Conservation (phyloP, 2,113 vertebrate species). For the Oreochromis tanganicae region DNA sequence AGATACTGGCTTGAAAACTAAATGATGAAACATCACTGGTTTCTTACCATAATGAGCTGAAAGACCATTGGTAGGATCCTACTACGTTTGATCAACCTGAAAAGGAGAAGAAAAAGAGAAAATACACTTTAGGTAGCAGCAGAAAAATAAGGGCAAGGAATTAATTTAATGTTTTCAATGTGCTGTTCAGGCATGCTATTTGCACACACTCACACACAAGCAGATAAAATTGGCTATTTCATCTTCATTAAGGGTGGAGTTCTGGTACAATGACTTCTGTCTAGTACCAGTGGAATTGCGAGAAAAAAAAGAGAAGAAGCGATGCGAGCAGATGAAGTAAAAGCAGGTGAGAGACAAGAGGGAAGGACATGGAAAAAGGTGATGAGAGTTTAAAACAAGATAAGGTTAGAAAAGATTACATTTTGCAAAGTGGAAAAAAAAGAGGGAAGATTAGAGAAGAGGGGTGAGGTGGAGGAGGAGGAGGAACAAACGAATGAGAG, state of each 20-base stretch:
- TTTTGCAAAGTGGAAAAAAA: not conserved
- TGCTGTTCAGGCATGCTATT: not conserved
- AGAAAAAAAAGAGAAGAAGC: not conserved
- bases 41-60: constrained; percentile 60
- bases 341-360: constrained; percentile 1
- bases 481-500: not conserved
- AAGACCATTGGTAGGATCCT: constrained; percentile 37
- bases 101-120: not conserved
- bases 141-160: not conserved
- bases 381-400: not conserved
- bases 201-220: not conserved
- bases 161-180: constrained; percentile 21
- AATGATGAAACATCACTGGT: not conserved
- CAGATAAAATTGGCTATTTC: constrained; percentile 9
- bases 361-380: not conserved
- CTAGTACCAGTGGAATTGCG: not conserved
- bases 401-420: not conserved
- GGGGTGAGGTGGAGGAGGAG: not conserved
- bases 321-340: not conserved
- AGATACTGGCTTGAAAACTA: not conserved
- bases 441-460: not conserved
- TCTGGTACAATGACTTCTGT: constrained; percentile 13
- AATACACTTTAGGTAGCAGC: not conserved
- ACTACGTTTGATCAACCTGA: constrained; percentile 47
- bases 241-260: constrained; percentile 51